Conservation (phyloP, 2,888 invertebrate species). For the Seladonia tumulorum region DNA sequence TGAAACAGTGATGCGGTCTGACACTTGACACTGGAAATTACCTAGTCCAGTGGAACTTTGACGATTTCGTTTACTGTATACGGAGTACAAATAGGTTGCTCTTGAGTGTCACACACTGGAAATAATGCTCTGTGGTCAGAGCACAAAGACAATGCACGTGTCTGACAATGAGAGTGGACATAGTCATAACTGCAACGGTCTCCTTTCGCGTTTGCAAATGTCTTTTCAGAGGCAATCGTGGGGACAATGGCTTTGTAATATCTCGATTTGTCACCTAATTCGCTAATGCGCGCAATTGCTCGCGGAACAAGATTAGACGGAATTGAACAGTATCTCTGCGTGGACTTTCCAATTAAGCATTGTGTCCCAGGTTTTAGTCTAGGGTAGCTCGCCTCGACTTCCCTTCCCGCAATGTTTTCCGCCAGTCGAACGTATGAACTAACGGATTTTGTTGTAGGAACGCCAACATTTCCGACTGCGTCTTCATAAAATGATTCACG, state of each 20-base stretch:
- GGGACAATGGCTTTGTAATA: not conserved
- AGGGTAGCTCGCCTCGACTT: conserved; percentile 85
- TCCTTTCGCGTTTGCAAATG: not conserved
- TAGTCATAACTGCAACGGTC: not conserved
- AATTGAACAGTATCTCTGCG: not conserved
- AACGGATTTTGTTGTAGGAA: conserved; percentile 85
- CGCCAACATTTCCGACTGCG: conserved; percentile 78
- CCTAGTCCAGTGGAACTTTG: no score
- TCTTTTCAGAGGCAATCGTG: not conserved
- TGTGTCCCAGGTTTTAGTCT: conserved; percentile 72
- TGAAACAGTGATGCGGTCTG: no score
- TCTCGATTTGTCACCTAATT: not conserved
- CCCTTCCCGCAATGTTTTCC: conserved; percentile 85
- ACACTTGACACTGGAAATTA: no score
- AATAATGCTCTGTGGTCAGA: no score
- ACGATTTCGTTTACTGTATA: no score
- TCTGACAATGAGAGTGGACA: no score
- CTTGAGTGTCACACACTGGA: no score
- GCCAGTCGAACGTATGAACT: conserved; percentile 86
- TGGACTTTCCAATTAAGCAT: not conserved
- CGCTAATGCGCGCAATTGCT: not conserved
- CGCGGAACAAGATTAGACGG: not conserved
- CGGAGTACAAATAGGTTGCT: not conserved
- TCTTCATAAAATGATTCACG: conserved; percentile 73
- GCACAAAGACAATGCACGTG: no score